Evolutionary conservation across 1,140 invertebrate genomes (phyloP).

Genomic region (Phocides pigmalion): DNA sequence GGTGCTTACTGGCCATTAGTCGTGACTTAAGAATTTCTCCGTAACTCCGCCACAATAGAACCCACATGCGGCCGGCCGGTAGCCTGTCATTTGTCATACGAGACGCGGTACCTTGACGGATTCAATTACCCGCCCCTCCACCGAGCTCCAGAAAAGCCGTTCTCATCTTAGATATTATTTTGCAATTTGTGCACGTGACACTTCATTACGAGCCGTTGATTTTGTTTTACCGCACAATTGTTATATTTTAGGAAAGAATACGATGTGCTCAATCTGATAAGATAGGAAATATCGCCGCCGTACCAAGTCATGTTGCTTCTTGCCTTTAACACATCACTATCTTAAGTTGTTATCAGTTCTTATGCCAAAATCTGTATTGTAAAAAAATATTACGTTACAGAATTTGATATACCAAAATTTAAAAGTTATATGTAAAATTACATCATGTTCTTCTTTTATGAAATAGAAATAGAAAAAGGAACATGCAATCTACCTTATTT

Average conservation of each 20-base stretch:
- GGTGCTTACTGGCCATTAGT: background rate
- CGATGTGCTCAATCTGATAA: background rate
- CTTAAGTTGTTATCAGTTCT: too few relatives aligned
- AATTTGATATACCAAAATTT: too few relatives aligned
- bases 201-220: constrained; percentile 21
- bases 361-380: too few relatives aligned
- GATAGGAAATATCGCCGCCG: too few relatives aligned
- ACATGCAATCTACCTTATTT: too few relatives aligned
- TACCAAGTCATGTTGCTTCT: too few relatives aligned
- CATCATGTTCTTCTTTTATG: too few relatives aligned
- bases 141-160: constrained; percentile 20
- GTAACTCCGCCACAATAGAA: constrained; percentile 14
- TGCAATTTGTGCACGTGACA: constrained; percentile 33
- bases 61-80: constrained; percentile 8
- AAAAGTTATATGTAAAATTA: too few relatives aligned
- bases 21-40: constrained; percentile 11
- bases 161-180: constrained; percentile 32
- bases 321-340: too few relatives aligned
- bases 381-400: too few relatives aligned
- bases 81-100: constrained; percentile 26
- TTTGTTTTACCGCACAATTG: constrained; percentile 12
- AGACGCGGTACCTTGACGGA: constrained; percentile 26
- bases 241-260: background rate
- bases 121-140: constrained; percentile 31
- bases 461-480: too few relatives aligned